These are phyloP conservation scores for Lepus timidus DNA, from an alignment of 2,113 vertebrate genomes.

Conservation along the genomic window DNA sequence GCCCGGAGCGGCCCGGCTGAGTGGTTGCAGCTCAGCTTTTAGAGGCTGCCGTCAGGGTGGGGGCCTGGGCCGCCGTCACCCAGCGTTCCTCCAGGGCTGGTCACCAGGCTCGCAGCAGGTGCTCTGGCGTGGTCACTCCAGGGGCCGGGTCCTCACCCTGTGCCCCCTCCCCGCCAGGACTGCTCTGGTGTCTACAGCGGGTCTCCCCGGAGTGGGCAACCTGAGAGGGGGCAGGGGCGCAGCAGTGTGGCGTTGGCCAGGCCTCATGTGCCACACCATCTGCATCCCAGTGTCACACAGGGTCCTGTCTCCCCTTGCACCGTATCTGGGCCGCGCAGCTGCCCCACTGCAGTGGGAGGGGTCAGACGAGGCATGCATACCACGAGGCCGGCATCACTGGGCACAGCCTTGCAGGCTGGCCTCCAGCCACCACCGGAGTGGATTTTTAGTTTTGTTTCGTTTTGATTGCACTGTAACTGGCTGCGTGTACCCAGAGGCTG, in stretches of 20 bases:
- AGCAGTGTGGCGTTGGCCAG: rapidly evolving
- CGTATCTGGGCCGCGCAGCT: too few species aligned
- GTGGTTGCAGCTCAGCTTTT: neutral
- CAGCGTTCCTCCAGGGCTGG: neutral
- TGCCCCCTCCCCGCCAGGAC: neutral
- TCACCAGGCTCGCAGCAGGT: too few species aligned
- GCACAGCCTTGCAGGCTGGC: neutral
- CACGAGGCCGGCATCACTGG: rapidly evolving
- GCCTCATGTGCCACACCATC: neutral
- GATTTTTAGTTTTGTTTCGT: neutral
- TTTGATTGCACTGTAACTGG: neutral
- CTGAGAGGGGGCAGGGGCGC: neutral
- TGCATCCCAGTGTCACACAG: too few species aligned
- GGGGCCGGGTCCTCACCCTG: neutral
- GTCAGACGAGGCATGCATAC: rapidly evolving
- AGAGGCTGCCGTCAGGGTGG: too few species aligned
- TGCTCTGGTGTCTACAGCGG: neutral
- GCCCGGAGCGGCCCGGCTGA: too few species aligned
- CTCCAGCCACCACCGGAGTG: neutral
- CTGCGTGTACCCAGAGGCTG: rapidly evolving
- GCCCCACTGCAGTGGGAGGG: neutral
- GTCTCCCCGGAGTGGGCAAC: rapidly evolving
- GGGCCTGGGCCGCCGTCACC: neutral
- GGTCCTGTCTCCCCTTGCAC: too few species aligned
- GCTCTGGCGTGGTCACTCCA: too few species aligned